These are phyloP conservation scores for Hemiscyllium ocellatum DNA, from an alignment of 2,113 vertebrate genomes.

Conservation along the genomic window DNA sequence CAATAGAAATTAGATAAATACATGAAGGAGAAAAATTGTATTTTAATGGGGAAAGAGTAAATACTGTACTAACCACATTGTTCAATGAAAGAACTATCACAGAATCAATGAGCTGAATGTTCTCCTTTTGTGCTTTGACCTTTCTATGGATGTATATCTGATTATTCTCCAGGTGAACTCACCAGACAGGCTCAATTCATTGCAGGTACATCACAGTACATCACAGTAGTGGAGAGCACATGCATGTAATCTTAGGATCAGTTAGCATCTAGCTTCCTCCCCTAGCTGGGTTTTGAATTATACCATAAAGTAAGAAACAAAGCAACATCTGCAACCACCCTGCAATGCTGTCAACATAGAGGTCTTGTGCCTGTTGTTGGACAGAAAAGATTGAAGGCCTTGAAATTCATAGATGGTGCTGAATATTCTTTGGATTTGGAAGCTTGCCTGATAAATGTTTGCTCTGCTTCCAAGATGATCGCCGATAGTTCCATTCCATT, in stretches of 20 bases:
- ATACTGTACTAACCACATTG: neutral
- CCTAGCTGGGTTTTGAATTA: neutral
- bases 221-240: neutral
- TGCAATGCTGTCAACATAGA: neutral
- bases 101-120: neutral
- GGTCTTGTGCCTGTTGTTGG: neutral
- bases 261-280: neutral
- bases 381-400: too few relatives aligned
- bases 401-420: neutral
- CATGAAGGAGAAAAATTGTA: neutral
- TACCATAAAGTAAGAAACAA: neutral
- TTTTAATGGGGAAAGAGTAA: neutral
- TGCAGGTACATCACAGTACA: neutral
- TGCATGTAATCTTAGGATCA: too few relatives aligned
- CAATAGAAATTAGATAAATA: neutral
- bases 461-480: neutral
- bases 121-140: neutral
- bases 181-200: neutral
- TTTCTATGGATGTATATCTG: neutral
- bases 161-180: neutral
- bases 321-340: neutral
- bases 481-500: neutral
- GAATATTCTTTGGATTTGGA: neutral
- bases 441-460: neutral
- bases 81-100: neutral